Evolutionary conservation across 2,888 invertebrate species (phyloP).

Genomic region (Neuroscelio doddi): DNA sequence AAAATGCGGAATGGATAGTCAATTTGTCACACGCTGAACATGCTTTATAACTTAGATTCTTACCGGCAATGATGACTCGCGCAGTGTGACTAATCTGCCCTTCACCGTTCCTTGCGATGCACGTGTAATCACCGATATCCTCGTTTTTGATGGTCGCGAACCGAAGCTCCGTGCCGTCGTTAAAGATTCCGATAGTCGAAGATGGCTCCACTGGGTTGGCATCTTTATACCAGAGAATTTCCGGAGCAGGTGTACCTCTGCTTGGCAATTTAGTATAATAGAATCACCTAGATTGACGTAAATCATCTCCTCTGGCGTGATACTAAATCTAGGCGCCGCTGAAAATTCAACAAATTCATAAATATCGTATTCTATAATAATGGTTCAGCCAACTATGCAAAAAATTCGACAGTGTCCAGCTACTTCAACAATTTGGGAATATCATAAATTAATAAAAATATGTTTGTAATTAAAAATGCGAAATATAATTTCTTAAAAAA

Average conservation of each 20-base stretch:
- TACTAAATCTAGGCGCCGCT: slow-evolving; percentile 95
- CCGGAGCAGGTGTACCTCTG: slow-evolving; percentile 95
- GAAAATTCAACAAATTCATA: slow-evolving; percentile 32
- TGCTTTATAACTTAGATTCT: slow-evolving; percentile 31
- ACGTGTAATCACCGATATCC: slow-evolving; percentile 97
- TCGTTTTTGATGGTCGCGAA: slow-evolving; percentile 94
- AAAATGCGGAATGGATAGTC: no score
- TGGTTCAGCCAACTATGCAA: slow-evolving; percentile 1
- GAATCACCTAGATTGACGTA: slow-evolving; percentile 97
- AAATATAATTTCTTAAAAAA: no score
- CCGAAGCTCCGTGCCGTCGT: slow-evolving; percentile 94
- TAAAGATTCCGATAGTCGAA: slow-evolving; percentile 91
- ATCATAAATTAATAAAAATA: no score
- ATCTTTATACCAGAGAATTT: slow-evolving; percentile 97
- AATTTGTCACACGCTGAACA: background rate
- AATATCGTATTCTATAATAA: background rate
- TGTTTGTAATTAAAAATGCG: no score
- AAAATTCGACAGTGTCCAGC: background rate
- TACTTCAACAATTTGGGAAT: no score
- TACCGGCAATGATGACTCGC: slow-evolving; percentile 93
- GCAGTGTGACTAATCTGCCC: slow-evolving; percentile 97
- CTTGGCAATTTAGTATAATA: slow-evolving; percentile 96
- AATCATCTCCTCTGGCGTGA: slow-evolving; percentile 95
- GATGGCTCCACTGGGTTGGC: slow-evolving; percentile 92
- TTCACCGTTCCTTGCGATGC: slow-evolving; percentile 95